phyloP scores from a whole-genome alignment of 2,797 vertebrate species.

The Petrocephalus schoutedeni region DNA sequence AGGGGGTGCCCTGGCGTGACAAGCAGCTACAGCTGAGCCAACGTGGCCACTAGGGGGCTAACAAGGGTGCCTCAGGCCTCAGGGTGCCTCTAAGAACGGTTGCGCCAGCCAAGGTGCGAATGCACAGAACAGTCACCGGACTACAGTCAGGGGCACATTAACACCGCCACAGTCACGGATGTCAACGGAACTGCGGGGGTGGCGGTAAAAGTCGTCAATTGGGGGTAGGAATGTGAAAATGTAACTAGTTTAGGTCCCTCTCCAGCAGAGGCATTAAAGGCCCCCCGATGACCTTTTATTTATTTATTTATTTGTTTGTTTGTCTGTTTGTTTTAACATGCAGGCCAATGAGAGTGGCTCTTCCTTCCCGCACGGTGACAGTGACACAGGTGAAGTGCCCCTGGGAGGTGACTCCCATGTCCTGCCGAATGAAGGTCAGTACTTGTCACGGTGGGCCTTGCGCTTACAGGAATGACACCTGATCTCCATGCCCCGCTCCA shows the following conservation, averaged over 20 bases:
- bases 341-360: conserved; percentile 18
- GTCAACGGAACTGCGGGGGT: neutral
- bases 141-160: neutral
- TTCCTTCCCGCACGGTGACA: conserved; percentile 58
- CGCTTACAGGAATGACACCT: conserved; percentile 49
- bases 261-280: neutral
- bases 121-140: neutral
- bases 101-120: neutral
- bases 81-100: neutral
- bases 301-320: neutral
- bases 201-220: neutral
- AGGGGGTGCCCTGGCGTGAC: neutral
- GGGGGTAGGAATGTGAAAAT: neutral
- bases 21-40: neutral
- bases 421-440: conserved; percentile 67
- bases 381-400: conserved; percentile 63
- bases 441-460: conserved; percentile 67
- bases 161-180: neutral
- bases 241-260: neutral
- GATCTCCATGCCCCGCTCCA: conserved; percentile 8
- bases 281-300: neutral
- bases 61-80: neutral
- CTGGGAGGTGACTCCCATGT: conserved; percentile 58
- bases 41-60: neutral
- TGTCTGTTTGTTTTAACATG: neutral